These are phyloP conservation scores for Hydrocynus forskahlii DNA, from an alignment of 2,797 vertebrate species.

Conservation along the genomic window DNA sequence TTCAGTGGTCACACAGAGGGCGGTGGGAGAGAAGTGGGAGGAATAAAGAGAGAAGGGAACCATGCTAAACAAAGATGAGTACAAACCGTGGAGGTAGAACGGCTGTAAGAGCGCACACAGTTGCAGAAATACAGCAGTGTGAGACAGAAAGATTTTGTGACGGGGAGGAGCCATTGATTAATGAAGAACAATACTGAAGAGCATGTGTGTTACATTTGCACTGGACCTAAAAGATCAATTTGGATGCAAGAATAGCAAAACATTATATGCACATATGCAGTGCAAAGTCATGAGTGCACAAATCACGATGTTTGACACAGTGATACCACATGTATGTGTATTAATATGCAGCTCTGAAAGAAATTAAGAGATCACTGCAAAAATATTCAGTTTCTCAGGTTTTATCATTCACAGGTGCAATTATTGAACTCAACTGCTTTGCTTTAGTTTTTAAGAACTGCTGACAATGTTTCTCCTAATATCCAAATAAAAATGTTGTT, in stretches of 20 bases:
- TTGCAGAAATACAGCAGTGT: constrained; percentile 15
- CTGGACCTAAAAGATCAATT: background rate
- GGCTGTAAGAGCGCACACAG: background rate
- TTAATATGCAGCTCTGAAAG: too few species aligned
- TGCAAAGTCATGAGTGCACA: background rate
- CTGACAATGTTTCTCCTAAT: too few species aligned
- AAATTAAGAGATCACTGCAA: too few species aligned
- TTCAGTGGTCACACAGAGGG: constrained; percentile 37
- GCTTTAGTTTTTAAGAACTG: too few species aligned
- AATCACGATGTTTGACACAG: too few species aligned
- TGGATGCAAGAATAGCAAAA: background rate
- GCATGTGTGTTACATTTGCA: constrained; percentile 3
- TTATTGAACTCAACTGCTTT: too few species aligned
- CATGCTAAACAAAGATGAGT: constrained; percentile 58
- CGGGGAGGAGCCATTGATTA: background rate
- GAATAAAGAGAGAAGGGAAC: constrained; percentile 33
- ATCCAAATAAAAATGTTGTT: too few species aligned
- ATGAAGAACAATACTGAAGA: background rate
- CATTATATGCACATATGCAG: background rate
- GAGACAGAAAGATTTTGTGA: background rate
- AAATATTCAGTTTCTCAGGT: too few species aligned
- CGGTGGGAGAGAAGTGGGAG: constrained; percentile 30
- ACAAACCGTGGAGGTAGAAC: constrained; percentile 18
- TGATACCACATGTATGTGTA: too few species aligned
- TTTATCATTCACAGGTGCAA: too few species aligned